Percentiles rank a stretch among this genome's conserved stretches.
Conservation (phyloP, 2,888 invertebrate genomes). For the Synanthedon formicaeformis region DNA sequence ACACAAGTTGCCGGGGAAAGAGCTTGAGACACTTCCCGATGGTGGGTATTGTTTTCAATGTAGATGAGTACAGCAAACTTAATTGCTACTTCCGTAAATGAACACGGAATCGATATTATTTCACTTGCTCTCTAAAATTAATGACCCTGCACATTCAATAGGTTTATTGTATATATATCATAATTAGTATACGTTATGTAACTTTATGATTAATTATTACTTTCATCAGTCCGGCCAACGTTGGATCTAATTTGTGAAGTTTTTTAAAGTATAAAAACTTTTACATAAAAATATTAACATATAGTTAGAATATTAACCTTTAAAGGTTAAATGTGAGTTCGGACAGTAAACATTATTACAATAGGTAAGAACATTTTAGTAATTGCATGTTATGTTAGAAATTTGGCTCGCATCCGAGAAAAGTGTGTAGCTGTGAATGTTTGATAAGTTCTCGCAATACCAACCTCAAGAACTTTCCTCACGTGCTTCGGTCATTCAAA, state of each 20-base stretch:
- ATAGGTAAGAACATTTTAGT: background rate
- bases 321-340: no score
- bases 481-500: slow-evolving; percentile 7
- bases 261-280: no score
- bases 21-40: slow-evolving; percentile 55
- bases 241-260: no score
- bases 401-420: background rate
- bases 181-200: no score
- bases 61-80: slow-evolving; percentile 44
- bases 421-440: background rate
- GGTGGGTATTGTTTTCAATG: slow-evolving; percentile 53
- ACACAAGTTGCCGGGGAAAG: slow-evolving; percentile 20
- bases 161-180: no score
- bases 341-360: no score
- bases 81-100: slow-evolving; percentile 54
- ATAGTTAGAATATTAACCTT: no score
- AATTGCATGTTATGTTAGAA: background rate
- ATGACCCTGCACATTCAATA: background rate
- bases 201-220: no score
- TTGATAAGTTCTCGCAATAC: background rate
- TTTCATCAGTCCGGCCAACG: no score
- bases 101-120: slow-evolving; percentile 12
- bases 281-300: no score
- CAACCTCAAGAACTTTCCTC: slow-evolving; percentile 4
- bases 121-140: background rate